Evolutionary conservation across 2,113 vertebrate species (phyloP), one percentile per base, ranked within the genome.

Genomic region (Engraulis encrasicolus): DNA sequence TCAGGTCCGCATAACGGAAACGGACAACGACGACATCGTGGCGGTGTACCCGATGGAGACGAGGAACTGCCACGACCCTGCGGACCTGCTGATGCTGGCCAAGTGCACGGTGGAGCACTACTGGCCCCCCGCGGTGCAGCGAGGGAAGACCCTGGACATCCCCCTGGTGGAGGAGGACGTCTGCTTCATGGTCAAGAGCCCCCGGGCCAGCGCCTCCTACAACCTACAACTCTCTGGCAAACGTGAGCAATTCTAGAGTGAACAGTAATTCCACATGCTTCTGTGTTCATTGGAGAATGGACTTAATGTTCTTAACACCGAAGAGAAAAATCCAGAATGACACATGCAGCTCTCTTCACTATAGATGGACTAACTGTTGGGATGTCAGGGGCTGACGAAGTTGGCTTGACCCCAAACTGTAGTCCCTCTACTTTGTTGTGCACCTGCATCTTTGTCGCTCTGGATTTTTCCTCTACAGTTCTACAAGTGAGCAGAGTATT

Each of bases 81-180:
- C 81, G 15, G 78, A 80, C 82, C n/a, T 86, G 2, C 40, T 87
- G 1, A 71, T 58, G 0, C 34, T 83, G 9, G 23, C 27, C 6
- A 78, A 48, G 7, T 88, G 89, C 84, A n/a, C 83, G 38, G 50
- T 86, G 20, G 81, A 88, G 20, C 79, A 85, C 50, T 88, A 87
- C 31, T 91, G 90, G 90, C 84, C 86, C 3, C 81, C 71, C 15
- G 82, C 82, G 0, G 45, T 86, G 1, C 81, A 81, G 38, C 85
- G 15, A 1, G 89, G 87, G 45, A 84, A 79, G n/a, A 77, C 40
- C 4, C 6, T 89, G 80, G 81, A 89, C 78, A 87, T 91, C 50
- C 88, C 90, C 19, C 81, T 90, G 19, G 78, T 85, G 34, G 82
- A 86, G 9, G 83, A 88, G 77, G 85, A 90, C n/a, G 89, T 91